Base-by-base conservation (phyloP, 2,888 invertebrate genomes). In the Dione juno region DNA sequence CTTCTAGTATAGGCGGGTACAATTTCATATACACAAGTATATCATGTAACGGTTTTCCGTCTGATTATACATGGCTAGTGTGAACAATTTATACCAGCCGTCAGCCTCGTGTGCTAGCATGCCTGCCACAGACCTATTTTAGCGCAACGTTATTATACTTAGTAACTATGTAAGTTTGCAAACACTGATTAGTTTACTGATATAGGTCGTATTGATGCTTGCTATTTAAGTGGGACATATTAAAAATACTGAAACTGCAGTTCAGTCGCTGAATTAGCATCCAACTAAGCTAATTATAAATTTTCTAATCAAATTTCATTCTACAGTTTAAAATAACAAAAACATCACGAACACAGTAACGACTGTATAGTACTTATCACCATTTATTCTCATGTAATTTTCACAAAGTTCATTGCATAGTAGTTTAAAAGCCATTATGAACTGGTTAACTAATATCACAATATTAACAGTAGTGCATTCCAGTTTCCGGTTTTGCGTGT, bases 391-490 rank as follows among this genome's bases (percentile, higher is more conserved):
- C 37, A 14, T 37, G 6, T 53, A n/a, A 35, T 35, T 53, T 58
- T 14, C 6, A 40, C 11, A 16, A 35, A 41, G 14, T 68, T 43
- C 21, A 61, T 19, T 58, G 14, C 28, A 41, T 28, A 43, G 54
- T 50, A 67, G 68, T 70, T 72, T 63, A 72, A 70, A 66, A 68
- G n/a, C 59, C 53, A 67, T 71, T 66, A 74, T 76, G 79, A 85
- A 84, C 86, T 78, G 77, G 85, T 88, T 87, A 85, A 86, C 86
- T 88, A 89, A 90, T 88, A 86, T 85, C 82, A 86, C 80, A 81
- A 81, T 82, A 83, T 76, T 90, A 92, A 89, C 91, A 88, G 91
- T 89, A 88, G 84, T 82, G 83, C 84, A 89, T 82, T 80, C 85
- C 81, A 84, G 84, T 90, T 88, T 88, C 89, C 90, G 89, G 87